Percentiles rank a stretch among this genome's conserved stretches.
These are phyloP conservation scores for Dipodomys merriami DNA, from an alignment of 2,113 vertebrate species.

Conservation along the genomic window DNA sequence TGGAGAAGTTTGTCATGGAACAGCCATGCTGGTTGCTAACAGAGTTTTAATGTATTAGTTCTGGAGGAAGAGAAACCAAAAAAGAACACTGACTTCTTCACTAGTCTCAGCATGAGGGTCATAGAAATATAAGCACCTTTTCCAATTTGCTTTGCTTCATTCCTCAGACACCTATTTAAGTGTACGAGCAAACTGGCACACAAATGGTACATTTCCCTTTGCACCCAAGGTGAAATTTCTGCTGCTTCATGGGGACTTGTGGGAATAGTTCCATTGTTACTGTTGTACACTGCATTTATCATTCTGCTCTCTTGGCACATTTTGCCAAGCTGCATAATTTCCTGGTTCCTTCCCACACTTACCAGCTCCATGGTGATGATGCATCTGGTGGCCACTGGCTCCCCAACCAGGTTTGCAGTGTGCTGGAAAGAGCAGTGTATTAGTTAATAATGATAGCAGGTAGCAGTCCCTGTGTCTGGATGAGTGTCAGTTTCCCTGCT, in stretches of 20 bases:
- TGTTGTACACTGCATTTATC: constrained; percentile 43
- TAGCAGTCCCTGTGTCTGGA: not conserved
- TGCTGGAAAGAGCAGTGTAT: constrained; percentile 23
- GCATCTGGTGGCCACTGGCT: constrained; percentile 35
- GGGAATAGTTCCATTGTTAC: constrained; percentile 39
- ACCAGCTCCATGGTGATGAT: constrained; percentile 53
- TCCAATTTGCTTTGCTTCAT: not conserved
- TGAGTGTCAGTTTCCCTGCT: not conserved
- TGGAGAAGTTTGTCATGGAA: not conserved
- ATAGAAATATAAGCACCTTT: constrained; percentile 28
- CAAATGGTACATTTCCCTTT: constrained; percentile 54
- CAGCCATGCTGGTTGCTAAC: constrained; percentile 24
- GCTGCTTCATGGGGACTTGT: not conserved
- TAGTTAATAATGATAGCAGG: constrained; percentile 39
- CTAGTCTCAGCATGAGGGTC: constrained; percentile 27
- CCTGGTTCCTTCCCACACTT: constrained; percentile 22
- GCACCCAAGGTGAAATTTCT: constrained; percentile 57
- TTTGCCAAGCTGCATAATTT: constrained; percentile 64
- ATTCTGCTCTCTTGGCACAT: constrained; percentile 53
- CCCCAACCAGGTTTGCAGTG: constrained; percentile 6
- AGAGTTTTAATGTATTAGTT: constrained; percentile 30
- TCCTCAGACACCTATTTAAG: constrained; percentile 43
- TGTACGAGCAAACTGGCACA: constrained; percentile 23
- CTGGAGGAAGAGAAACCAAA: constrained; percentile 37
- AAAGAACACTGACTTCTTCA: constrained; percentile 50